Base-by-base conservation (phyloP, 2,888 invertebrate genomes). In the Rutpela maculata region DNA sequence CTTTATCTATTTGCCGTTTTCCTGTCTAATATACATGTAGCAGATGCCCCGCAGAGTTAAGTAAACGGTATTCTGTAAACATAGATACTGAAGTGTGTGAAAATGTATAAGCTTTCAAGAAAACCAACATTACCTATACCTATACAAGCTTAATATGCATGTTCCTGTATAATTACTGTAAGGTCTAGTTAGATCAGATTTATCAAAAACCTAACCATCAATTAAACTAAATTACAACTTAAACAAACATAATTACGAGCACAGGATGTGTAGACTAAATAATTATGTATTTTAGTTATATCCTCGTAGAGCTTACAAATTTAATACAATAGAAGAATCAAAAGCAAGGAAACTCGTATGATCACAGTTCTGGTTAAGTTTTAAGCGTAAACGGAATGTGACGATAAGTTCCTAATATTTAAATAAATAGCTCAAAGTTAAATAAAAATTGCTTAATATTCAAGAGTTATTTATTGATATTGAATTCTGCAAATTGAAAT, bases 201-300 rank as follows among this genome's bases (percentile, higher is more conserved):
- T 50, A n/a, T 50, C 50, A 50, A n/a, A 50, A 50, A n/a, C n/a
- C 12, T 50, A 50, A 50, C 19, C 57, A 75, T 70, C 75, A 69
- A 65, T 60, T 75, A 70, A 75, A 75, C 65, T 43, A 70, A 70
- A 59, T 65, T 65, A 70, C 56, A 70, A 56, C 70, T 70, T 70
- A 57, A 75, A 70, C 75, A 70, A 75, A 75, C 70, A 75, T 75
- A 75, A 75, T 75, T 70, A 75, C 63, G 35, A 43, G 56, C 38
- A 75, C 75, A 75, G 75, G 75, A 75, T 75, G 75, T 75, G 69
- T 43, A 43, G 12, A n/a, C 50, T n/a, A 50, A 35, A 9, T 35
- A 35, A 50, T 50, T 50, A 50, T n/a, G 2, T n/a, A 50, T 50
- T 50, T 50, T n/a, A 50, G n/a, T 6, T 50, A 50, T 50, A 50